phyloP scores from a whole-genome alignment of 2,888 invertebrate species.

The Meteorus colon region DNA sequence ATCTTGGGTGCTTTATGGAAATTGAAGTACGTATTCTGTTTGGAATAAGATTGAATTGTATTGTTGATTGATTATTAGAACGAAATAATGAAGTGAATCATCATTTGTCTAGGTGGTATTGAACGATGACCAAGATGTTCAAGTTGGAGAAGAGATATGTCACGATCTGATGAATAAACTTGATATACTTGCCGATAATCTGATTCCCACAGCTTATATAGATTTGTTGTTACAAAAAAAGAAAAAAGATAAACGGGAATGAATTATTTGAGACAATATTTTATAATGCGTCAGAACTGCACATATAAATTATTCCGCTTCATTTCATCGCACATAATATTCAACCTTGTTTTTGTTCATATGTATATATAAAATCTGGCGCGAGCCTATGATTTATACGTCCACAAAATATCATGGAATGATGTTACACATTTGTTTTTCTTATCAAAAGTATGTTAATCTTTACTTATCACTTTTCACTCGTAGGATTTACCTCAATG shows the following conservation, averaged over 20 bases:
- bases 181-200: conserved; percentile 77
- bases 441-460: no score
- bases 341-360: conserved; percentile 74
- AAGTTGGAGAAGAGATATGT: conserved; percentile 83
- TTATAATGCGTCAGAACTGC: no score
- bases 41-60: not conserved
- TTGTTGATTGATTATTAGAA: conserved; percentile 5
- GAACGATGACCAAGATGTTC: conserved; percentile 78
- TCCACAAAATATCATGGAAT: no score
- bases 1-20: conserved; percentile 88
- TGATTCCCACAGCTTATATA: conserved; percentile 85
- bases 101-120: conserved; percentile 78
- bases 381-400: no score
- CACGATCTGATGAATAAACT: conserved; percentile 80
- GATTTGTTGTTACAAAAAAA: conserved; percentile 76
- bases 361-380: not conserved
- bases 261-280: no score
- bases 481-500: no score
- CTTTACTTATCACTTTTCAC: no score
- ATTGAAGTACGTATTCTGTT: conserved; percentile 79
- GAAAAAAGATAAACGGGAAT: no score
- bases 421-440: no score
- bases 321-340: conserved; percentile 80
- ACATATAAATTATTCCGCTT: conserved; percentile 69
- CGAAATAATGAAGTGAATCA: not conserved